Base-by-base conservation (phyloP, 2,888 invertebrate genomes). In the Argyresthia albistria region DNA sequence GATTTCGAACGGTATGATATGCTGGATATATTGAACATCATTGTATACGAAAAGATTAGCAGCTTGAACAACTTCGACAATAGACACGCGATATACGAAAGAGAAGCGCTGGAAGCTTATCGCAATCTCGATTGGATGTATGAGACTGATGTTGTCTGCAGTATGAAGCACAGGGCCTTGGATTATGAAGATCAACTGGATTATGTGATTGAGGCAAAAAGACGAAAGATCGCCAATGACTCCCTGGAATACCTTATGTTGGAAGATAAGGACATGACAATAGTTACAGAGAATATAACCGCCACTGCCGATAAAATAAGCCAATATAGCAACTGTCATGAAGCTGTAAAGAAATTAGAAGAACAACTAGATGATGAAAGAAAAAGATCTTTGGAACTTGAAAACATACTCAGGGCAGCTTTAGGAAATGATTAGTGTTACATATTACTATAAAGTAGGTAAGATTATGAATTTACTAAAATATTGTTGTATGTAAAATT, bases 71-170 rank as follows among this genome's bases (percentile, higher is more conserved):
- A 80, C 54, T 79, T 90, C 59, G 73, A 83, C 55, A 76, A 80
- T 54, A 65, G 76, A 57, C 82, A 76, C 59, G 90, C 90, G 0
- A 83, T 92, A 50, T 93, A 92, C 64, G 82, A 91, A 55, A 86
- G 76, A 60, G 71, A 86, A 52, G 77, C 79, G 49, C 67, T 92
- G 53, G 79, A 86, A 55, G 75, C 88, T 50, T 91, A 89, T 65
- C 72, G 83, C 25, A 83, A 76, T 54, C 73, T 80, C 14, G 80
- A 90, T 43, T 93, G 92, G 92, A 88, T 92, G 75, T 91, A 90
- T 65, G 70, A 79, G 56, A 60, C 67, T 36, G 69, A 73, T 46
- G 59, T 71, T 43, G 57, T 84, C 35, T 60, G 66, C 46, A 73
- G 69, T 55, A 65, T 79, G 39, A 83, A 86, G 64, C 79, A 81